Evolutionary conservation across 2,113 vertebrate species (phyloP), one percentile per base, ranked within the genome.

Genomic region (Dendropsophus ebraccatus): DNA sequence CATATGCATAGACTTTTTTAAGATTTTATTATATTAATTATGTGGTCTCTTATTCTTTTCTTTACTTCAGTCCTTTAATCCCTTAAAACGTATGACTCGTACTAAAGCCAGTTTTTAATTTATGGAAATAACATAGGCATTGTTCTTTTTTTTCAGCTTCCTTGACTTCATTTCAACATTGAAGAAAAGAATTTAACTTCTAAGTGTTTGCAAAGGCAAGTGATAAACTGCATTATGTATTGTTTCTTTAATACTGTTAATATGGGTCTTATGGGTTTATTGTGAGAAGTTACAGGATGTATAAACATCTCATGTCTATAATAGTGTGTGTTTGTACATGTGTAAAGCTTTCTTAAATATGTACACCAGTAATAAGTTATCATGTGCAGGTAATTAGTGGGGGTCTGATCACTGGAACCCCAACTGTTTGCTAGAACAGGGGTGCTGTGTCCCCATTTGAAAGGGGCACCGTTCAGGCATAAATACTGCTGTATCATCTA

Each of bases 101-200:
- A 30, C n/a, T 50, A 62, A 84, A 76, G 49, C 14, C n/a, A 62
- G 45, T 37, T 58, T 72, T 76, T 84, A 76, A 84, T 84, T 76
- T 76, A 76, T 76, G 83, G 41, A 76, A 84, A 65, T 76, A 49
- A 60, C 35, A 4, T 76, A 62, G 21, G 5, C 62, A 76, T 76
- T 74, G 56, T 84, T 58, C 17, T 84, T 37, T 41, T 70, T 67
- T 75, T 86, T 86, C 84, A 80, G 84, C 30, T 80, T 78, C 30
- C 41, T 67, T 54, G 56, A 69, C 60, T 78, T 69, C 72, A 47
- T 62, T 76, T 47, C 75, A 70, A 25, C 32, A 23, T 4, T 17
- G 32, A 85, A 85, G 75, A 79, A 78, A 84, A 52, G 75, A 56
- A 79, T 85, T 81, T 80, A n/a, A 80, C 49, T 80, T 41, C 54